These are phyloP conservation scores for Apteryx mantelli DNA, from an alignment of 2,113 vertebrate genomes.

Conservation along the genomic window DNA sequence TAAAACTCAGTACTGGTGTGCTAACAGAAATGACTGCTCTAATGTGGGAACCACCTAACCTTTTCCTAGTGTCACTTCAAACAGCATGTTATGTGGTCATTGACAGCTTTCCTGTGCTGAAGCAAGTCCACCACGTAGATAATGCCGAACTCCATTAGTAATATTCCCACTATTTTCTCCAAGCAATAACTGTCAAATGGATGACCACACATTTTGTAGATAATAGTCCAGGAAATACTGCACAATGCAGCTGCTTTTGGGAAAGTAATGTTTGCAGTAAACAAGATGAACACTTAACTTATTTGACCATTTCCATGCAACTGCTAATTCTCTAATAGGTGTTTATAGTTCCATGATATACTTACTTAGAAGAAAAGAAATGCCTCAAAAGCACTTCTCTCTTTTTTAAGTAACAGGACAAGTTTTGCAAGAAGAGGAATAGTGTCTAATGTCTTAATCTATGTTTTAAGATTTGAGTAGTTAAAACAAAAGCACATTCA, in stretches of 20 bases:
- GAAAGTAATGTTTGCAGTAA: not conserved
- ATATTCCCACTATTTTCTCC: constrained; percentile 2
- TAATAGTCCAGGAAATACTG: not conserved
- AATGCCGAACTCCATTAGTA: not conserved
- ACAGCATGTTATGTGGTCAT: not conserved
- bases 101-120: not conserved
- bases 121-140: not conserved
- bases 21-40: not conserved
- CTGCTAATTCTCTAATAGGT: not conserved
- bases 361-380: not conserved
- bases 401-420: not conserved
- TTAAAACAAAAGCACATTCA: not conserved
- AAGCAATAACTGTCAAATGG: not conserved
- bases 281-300: not conserved
- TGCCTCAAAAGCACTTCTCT: not conserved
- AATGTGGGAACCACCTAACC: not conserved
- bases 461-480: not conserved
- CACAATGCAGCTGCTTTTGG: not conserved
- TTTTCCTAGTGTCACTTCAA: constrained; percentile 7
- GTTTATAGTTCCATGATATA: not conserved
- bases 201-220: not conserved
- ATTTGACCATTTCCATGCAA: not conserved
- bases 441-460: not conserved
- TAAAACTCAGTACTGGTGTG: not conserved
- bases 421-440: not conserved